A percentile compares a stretch with the other conserved stretches of the same genome.
These are phyloP conservation scores for Acleris holmiana DNA, from an alignment of 2,888 invertebrate species.

Conservation along the genomic window DNA sequence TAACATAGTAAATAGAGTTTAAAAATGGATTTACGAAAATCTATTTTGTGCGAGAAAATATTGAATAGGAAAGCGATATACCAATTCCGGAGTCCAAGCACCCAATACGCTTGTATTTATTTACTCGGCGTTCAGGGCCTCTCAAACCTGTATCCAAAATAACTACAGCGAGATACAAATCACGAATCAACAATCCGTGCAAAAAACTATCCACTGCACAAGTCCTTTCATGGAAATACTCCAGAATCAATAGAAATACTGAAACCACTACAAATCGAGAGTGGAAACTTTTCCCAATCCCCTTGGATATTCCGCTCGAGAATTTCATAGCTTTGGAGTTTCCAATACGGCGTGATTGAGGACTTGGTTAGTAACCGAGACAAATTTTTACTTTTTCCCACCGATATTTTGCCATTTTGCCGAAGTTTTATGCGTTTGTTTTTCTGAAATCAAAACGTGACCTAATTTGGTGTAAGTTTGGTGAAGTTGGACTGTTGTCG, in stretches of 20 bases:
- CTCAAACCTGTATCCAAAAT: too few species aligned
- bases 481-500: background rate
- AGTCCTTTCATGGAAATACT: slow-evolving; percentile 8
- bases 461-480: background rate
- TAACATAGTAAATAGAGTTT: too few species aligned
- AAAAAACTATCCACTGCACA: background rate
- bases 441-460: slow-evolving; percentile 9
- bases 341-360: slow-evolving; percentile 22
- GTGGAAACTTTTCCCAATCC: slow-evolving; percentile 10
- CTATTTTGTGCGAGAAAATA: too few species aligned
- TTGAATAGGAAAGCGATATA: too few species aligned
- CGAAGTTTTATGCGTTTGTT: slow-evolving; percentile 16
- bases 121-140: too few species aligned
- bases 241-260: slow-evolving; percentile 11
- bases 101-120: too few species aligned
- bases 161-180: too few species aligned
- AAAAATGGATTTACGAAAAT: too few species aligned
- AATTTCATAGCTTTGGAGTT: slow-evolving; percentile 9
- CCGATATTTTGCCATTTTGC: slow-evolving; percentile 2
- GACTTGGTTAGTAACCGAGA: background rate
- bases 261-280: slow-evolving; percentile 12
- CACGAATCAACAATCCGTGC: background rate
- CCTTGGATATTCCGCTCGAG: slow-evolving; percentile 9
- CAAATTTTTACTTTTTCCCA: background rate
- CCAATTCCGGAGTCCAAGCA: too few species aligned